Evolutionary conservation across 2,888 invertebrate genomes (phyloP), one percentile per base, ranked within the genome.

Genomic region (Melanargia galathea): DNA sequence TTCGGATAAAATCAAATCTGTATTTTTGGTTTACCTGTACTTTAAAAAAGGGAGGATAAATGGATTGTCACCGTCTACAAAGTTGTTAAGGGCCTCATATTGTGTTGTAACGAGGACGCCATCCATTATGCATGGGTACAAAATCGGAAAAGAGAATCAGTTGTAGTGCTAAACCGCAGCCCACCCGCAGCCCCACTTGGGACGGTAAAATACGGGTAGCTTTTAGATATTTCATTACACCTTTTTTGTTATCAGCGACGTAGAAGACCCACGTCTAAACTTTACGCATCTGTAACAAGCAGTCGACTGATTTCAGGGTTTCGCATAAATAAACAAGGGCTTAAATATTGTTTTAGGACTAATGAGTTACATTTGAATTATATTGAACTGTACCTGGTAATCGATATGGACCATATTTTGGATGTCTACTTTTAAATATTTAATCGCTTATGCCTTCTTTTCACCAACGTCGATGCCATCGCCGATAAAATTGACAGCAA

Each of bases 271-370:
- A 72, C 70, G 72, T 73, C 69, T 54, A 63, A 67, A 71, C 63
- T 77, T 74, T 66, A 58, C 63, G 72, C 69, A 72, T 74, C 72
- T 70, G 69, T 73, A 73, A 75, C 71, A 70, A 65, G 69, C 69
- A 54, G 65, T 68, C 60, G 70, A 70, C 73, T 78, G 80, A 81
- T 80, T 82, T 73, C 59, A 67, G 73, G 71, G 70, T 67, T 66
- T 70, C 81, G 81, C 83, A 81, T 80, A 78, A 78, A 78, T 80
- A 82, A 79, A 75, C 77, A 75, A 73, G 73, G 77, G 82, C 80
- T 81, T 82, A 40, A 73, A 75, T 83, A 82, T 88, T 88, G 80
- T 83, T 84, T 87, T 86, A 86, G 85, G 86, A 77, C 81, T 81
- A 83, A 89, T 83, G 78, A 83, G 77, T 73, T 7, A 40, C 74